A percentile compares a stretch with the other conserved stretches of the same genome.
Conservation (phyloP, 2,888 invertebrate species). For the Cryptus armator region DNA sequence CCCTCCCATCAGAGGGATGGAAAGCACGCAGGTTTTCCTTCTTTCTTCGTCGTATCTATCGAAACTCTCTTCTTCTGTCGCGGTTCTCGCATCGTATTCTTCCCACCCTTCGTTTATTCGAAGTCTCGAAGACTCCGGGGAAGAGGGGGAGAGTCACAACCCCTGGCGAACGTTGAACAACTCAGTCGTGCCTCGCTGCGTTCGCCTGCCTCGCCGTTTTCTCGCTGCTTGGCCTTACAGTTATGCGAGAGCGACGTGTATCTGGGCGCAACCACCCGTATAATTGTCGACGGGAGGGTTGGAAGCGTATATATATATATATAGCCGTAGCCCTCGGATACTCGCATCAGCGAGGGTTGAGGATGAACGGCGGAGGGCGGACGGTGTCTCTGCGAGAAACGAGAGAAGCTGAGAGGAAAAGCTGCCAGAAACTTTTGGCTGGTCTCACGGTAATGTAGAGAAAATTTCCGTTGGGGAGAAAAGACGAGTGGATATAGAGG, state of each 20-base stretch:
- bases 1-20: slow-evolving; percentile 46
- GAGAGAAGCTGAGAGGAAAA: slow-evolving; percentile 66
- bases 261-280: slow-evolving; percentile 83
- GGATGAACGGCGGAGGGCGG: slow-evolving; percentile 37
- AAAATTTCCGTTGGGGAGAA: slow-evolving; percentile 51
- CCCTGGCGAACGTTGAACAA: slow-evolving; percentile 52
- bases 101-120: slow-evolving; percentile 53
- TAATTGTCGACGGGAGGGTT: slow-evolving; percentile 81
- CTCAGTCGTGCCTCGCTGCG: slow-evolving; percentile 41
- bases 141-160: slow-evolving; percentile 22
- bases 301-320: background rate
- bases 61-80: slow-evolving; percentile 63
- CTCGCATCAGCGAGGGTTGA: slow-evolving; percentile 32
- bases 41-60: slow-evolving; percentile 36
- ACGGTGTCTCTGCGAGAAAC: slow-evolving; percentile 42
- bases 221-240: slow-evolving; percentile 79
- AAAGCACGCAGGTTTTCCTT: slow-evolving; percentile 44
- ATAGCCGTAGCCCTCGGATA: background rate
- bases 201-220: slow-evolving; percentile 68
- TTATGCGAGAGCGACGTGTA: slow-evolving; percentile 83
- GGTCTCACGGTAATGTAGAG: slow-evolving; percentile 56
- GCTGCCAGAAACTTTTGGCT: slow-evolving; percentile 67
- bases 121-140: slow-evolving; percentile 42
- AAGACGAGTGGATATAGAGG: slow-evolving; percentile 58
- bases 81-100: slow-evolving; percentile 59